phyloP scores from a whole-genome alignment of 1,140 invertebrate species.

The Scaptomyza montana region DNA sequence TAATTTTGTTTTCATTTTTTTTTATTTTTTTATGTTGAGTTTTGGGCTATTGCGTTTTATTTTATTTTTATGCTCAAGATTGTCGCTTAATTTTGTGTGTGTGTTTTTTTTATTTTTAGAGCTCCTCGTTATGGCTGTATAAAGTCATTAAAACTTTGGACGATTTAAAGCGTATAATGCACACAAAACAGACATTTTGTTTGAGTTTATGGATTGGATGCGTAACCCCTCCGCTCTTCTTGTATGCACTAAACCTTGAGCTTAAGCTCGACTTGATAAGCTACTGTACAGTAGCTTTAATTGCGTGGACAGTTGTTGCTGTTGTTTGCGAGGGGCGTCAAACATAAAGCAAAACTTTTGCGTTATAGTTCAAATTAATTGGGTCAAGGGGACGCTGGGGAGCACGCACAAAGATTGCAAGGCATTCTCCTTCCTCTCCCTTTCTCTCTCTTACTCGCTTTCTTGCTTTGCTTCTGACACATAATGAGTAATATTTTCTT shows the following conservation, averaged over 20 bases:
- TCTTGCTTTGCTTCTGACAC: conserved; percentile 59
- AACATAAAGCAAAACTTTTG: conserved; percentile 62
- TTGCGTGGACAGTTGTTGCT: conserved; percentile 67
- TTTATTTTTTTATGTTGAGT: conserved; percentile 16
- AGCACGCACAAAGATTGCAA: neutral
- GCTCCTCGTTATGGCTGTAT: conserved; percentile 50
- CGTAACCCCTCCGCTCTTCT: conserved; percentile 9
- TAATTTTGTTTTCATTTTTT: conserved; percentile 1
- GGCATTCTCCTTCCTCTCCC: neutral
- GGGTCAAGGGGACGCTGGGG: conserved; percentile 53
- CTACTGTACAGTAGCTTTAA: conserved; percentile 70
- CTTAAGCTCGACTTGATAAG: conserved; percentile 71
- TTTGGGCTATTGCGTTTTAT: conserved; percentile 5
- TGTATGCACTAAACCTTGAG: conserved; percentile 24
- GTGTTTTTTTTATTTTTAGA: conserved; percentile 22
- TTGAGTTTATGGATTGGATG: conserved; percentile 64
- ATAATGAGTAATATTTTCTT: conserved; percentile 70
- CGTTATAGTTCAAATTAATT: conserved; percentile 65
- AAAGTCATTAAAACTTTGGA: conserved; percentile 81
- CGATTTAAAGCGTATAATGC: conserved; percentile 57
- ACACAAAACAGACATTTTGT: conserved; percentile 70
- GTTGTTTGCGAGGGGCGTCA: conserved; percentile 8
- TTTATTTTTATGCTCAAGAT: conserved; percentile 55
- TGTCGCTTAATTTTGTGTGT: conserved; percentile 68
- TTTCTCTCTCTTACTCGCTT: neutral